A percentile compares a stretch with the other conserved stretches of the same genome.
Conservation (phyloP, 2,113 vertebrate species). For the Dipodomys spectabilis region DNA sequence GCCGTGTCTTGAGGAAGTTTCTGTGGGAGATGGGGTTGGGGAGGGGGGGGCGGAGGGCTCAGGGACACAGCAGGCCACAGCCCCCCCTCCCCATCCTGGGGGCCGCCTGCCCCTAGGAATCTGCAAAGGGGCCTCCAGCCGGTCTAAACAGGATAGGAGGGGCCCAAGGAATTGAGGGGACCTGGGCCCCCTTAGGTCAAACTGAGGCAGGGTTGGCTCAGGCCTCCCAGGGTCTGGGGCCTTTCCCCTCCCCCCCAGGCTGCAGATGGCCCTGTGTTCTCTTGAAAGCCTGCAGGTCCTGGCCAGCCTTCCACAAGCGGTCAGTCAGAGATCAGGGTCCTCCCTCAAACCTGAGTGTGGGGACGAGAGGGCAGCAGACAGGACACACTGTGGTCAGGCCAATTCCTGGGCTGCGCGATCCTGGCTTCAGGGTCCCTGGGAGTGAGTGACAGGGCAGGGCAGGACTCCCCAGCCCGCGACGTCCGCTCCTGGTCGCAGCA, state of each 20-base stretch:
- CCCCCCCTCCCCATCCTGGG: not conserved
- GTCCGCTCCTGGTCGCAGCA: conserved; percentile 70
- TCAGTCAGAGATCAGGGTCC: conserved; percentile 46
- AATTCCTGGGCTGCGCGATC: conserved; percentile 47
- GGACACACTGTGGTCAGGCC: conserved; percentile 59
- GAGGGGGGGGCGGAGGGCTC: conserved; percentile 68
- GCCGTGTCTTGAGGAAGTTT: conserved; percentile 50
- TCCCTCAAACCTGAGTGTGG: conserved; percentile 57
- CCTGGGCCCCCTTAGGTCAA: conserved; percentile 9
- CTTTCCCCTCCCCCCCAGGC: not conserved
- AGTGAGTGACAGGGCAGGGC: conserved; percentile 76
- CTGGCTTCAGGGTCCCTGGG: conserved; percentile 78
- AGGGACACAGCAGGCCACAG: not conserved
- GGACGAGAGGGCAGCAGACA: conserved; percentile 36
- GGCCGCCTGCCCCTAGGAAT: not conserved
- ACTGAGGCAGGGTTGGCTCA: not conserved
- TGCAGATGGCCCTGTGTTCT: not conserved
- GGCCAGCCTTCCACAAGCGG: not conserved
- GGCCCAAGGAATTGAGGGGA: not conserved
- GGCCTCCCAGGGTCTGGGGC: not conserved
- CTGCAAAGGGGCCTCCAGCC: not conserved
- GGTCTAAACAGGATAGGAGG: not conserved
- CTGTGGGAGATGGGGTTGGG: conserved; percentile 72
- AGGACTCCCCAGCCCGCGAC: conserved; percentile 81
- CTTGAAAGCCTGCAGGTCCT: conserved; percentile 35